These are phyloP conservation scores for Cydia amplana DNA, from an alignment of 1,140 invertebrate genomes.

Conservation along the genomic window DNA sequence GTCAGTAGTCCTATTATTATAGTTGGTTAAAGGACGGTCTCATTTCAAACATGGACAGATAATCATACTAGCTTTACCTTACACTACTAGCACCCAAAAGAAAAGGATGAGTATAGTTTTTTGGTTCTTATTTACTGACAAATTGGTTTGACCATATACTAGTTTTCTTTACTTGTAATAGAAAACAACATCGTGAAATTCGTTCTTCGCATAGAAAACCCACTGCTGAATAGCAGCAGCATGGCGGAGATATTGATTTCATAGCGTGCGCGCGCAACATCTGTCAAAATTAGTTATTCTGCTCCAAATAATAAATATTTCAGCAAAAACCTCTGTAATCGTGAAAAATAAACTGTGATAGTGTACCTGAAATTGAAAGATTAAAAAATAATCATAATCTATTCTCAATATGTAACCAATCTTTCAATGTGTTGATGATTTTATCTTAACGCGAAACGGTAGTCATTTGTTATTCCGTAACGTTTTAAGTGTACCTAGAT, in stretches of 20 bases:
- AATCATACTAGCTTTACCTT: too few relatives aligned
- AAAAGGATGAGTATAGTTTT: too few relatives aligned
- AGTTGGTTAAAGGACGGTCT: too few relatives aligned
- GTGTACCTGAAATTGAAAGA: constrained; percentile 13
- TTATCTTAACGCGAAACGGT: neutral
- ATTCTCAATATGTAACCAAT: neutral
- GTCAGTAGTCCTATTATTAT: too few relatives aligned
- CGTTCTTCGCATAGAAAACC: neutral
- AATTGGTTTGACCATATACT: too few relatives aligned
- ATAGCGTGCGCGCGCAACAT: constrained; percentile 49
- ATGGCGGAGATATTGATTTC: constrained; percentile 57
- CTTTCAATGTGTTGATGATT: neutral
- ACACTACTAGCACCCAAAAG: too few relatives aligned
- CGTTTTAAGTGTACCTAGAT: neutral
- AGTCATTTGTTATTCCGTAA: neutral
- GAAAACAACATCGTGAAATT: neutral
- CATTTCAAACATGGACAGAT: too few relatives aligned
- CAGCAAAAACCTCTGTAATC: neutral
- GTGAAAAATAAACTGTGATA: constrained; percentile 30
- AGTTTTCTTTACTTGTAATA: neutral
- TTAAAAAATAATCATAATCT: neutral
- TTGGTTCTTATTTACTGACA: too few relatives aligned
- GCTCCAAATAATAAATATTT: constrained; percentile 41
- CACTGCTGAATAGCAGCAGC: neutral
- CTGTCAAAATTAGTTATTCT: constrained; percentile 53